Base-by-base conservation (phyloP, 2,888 invertebrate genomes). In the Syrista parreyssii region DNA sequence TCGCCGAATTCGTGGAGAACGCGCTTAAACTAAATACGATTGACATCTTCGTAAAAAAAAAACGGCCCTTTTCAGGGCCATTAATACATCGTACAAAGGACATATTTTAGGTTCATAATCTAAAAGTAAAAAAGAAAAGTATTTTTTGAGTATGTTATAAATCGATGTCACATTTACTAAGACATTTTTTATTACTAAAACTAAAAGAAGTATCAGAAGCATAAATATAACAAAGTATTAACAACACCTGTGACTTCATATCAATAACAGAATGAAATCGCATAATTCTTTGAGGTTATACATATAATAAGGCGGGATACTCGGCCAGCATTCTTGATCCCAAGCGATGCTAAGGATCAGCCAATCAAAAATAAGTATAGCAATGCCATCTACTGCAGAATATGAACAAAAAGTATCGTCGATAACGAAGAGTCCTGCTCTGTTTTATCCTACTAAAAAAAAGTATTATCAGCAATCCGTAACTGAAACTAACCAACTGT, bases 1-100 rank as follows among this genome's bases (percentile, higher is more conserved):
- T 73, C 84, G 86, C 68, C 85, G 87, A 23, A 87, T 87, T 4
- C 86, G 87, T 31, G 83, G 82, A 79, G 81, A 83, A 78, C 79
- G 83, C 71, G 83, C 89, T 92, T 83, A 82, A 82, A 15, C 33
- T 30, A 23, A 55, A 9, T 23, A 30, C 31, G 55, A 78, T 40
- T 68, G 4, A 78, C 32, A 71, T 71, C 32, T 0, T 33, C 71
- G 32, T 71, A 71, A 12, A 12, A 71, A 68, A n/a, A 75, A 81
- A 81, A 75, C 81, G 79, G 81, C 78, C 81, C 81, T 81, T 81
- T 81, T 81, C 76, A 81, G 77, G 71, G 71, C 71, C 32, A 71
- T 32, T 3, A 71, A 32, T 31, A 33, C 31, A 0, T 32, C 6
- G 31, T 71, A 71, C 71, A 9, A n/a, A n/a, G 71, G n/a, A 71